These are phyloP conservation scores for Drosophila pruinosa DNA, from an alignment of 1,140 invertebrate species.

Conservation along the genomic window DNA sequence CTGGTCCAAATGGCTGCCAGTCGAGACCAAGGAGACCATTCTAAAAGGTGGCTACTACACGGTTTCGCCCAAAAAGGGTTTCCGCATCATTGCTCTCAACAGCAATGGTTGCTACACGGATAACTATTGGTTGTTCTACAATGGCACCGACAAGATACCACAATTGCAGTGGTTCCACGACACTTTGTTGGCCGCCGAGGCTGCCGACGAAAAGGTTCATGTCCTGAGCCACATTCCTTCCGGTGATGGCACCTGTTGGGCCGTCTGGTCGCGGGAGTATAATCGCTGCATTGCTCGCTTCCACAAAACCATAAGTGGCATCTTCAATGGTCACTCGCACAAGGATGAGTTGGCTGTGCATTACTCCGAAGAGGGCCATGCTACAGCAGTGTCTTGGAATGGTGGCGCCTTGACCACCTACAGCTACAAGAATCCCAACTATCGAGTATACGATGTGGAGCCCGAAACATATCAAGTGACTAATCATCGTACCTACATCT, in stretches of 20 bases:
- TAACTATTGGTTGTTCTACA: constrained; percentile 86
- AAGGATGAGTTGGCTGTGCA: constrained; percentile 89
- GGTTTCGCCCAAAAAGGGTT: constrained; percentile 85
- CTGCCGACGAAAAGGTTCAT: constrained; percentile 89
- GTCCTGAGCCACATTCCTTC: constrained; percentile 93
- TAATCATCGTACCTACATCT: constrained; percentile 89
- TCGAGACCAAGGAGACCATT: constrained; percentile 86
- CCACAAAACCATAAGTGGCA: constrained; percentile 87
- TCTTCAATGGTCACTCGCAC: constrained; percentile 93
- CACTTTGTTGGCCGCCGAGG: constrained; percentile 88
- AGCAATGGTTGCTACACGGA: constrained; percentile 89
- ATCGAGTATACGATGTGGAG: constrained; percentile 89
- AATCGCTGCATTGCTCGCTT: constrained; percentile 86
- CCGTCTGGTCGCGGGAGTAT: constrained; percentile 87
- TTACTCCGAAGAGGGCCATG: constrained; percentile 84
- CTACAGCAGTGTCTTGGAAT: constrained; percentile 90
- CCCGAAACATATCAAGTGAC: constrained; percentile 84
- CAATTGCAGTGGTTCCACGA: constrained; percentile 91
- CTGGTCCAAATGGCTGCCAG: constrained; percentile 88
- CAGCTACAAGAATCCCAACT: constrained; percentile 90
- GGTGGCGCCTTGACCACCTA: constrained; percentile 89
- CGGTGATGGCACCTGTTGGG: constrained; percentile 87
- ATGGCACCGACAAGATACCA: constrained; percentile 81
- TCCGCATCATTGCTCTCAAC: constrained; percentile 89
- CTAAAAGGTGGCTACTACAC: constrained; percentile 89